Base-by-base conservation (phyloP, 2,797 vertebrate genomes). In the Micromesistius poutassou region DNA sequence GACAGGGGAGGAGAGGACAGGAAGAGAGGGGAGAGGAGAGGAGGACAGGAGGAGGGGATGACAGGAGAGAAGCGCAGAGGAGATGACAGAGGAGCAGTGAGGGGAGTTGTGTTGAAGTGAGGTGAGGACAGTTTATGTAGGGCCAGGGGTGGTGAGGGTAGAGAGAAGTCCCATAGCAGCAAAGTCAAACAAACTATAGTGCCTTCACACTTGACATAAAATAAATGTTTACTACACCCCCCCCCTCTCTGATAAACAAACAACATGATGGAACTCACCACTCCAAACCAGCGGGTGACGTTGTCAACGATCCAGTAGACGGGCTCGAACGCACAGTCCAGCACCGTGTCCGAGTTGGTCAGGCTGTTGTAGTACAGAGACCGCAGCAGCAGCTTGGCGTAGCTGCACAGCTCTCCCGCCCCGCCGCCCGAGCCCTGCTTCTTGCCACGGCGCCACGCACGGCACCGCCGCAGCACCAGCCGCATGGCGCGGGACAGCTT, bases 221-320 rank as follows among this genome's bases (percentile, higher is more conserved):
- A 25, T 28, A 28, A 68, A 68, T 19, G 46, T 50, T 50, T 50
- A 19, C 46, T 22, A 50, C 5, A 50, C 14, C 46, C 14, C 46
- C 46, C 16, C 46, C 46, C 46, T n/a, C n/a, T n/a, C 16, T 1
- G 1, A 6, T 8, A 68, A 28, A 13, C 8, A 68, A 73, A 9
- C 5, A 19, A 31, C 10, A 72, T 19, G 30, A 10, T 14, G 30
- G 6, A 14, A 77, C 87, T 95, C 90, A 99, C 98, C 95, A 98
- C 94, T 1, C 98, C 98, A 13, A 98, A 99, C 98, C 98, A 99
- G 71, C 96, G 95, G 35, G 97, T 98, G 87, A 98, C 90, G 0
- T 96, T 95, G 91, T 99, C 98, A 86, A 99, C 98, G 50, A 98
- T 92, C 98, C 98, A 99, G 93, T 98, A 99, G 79, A 99, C 33